These are phyloP conservation scores for Trichopria drosophilae DNA, from an alignment of 2,888 invertebrate genomes.

Conservation along the genomic window DNA sequence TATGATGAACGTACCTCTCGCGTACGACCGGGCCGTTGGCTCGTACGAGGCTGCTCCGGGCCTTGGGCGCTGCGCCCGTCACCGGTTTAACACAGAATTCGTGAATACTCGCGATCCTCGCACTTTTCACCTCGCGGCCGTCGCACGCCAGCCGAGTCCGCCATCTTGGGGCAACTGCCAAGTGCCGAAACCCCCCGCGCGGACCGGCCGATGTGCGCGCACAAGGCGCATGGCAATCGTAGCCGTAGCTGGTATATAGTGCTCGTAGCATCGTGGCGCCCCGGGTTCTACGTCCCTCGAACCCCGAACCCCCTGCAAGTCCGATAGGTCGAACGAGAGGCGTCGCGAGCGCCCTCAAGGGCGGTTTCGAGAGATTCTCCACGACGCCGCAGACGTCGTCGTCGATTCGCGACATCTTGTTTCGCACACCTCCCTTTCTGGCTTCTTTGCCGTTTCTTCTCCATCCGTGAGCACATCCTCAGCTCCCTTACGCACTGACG, in stretches of 20 bases:
- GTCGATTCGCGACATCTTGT: too few species aligned
- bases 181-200: slow-evolving; percentile 28
- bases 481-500: too few species aligned
- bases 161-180: slow-evolving; percentile 57
- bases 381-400: too few species aligned
- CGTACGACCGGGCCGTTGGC: slow-evolving; percentile 25
- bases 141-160: slow-evolving; percentile 56
- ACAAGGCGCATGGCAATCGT: too few species aligned
- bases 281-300: too few species aligned
- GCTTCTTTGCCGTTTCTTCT: too few species aligned
- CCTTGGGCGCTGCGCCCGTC: slow-evolving; percentile 35
- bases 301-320: slow-evolving; percentile 32
- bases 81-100: slow-evolving; percentile 49
- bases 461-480: too few species aligned
- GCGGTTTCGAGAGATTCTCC: too few species aligned
- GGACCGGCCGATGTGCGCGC: not conserved
- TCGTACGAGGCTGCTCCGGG: slow-evolving; percentile 34
- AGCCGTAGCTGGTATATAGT: too few species aligned
- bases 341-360: not conserved
- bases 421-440: too few species aligned
- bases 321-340: slow-evolving; percentile 30
- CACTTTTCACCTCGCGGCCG: slow-evolving; percentile 52
- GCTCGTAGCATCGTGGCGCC: too few species aligned
- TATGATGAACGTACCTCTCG: slow-evolving; percentile 36
- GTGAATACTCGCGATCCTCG: slow-evolving; percentile 47